Conservation (phyloP, 2,113 vertebrate genomes). For the Brachyhypopomus occidentalis region DNA sequence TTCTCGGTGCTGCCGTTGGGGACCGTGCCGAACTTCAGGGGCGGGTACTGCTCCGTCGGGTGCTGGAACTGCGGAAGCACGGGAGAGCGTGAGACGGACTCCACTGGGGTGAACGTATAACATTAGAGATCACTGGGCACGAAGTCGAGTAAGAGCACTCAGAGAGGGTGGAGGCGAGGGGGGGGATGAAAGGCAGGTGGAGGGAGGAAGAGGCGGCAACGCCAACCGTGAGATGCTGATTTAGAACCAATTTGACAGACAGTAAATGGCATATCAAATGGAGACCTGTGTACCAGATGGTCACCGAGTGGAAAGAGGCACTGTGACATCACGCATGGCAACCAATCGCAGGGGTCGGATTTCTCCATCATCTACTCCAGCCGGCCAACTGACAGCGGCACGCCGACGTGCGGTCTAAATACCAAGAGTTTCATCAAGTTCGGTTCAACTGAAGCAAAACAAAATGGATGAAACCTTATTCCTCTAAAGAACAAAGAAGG, state of each 20-base stretch:
- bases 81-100: not conserved
- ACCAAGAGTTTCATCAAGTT: not conserved
- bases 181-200: too few relatives aligned
- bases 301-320: not conserved
- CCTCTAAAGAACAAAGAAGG: not conserved
- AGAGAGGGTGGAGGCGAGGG: too few relatives aligned
- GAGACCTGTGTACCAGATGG: too few relatives aligned
- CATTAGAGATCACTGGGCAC: not conserved
- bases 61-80: conserved; percentile 82
- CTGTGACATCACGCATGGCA: not conserved
- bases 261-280: not conserved
- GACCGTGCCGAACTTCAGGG: conserved; percentile 90
- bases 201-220: too few relatives aligned
- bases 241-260: not conserved
- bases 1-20: conserved; percentile 94
- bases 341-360: not conserved
- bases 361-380: too few relatives aligned
- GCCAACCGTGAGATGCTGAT: too few relatives aligned
- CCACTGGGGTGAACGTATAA: not conserved
- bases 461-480: not conserved
- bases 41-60: conserved; percentile 90
- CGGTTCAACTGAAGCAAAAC: not conserved
- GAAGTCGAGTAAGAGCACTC: too few relatives aligned
- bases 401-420: too few relatives aligned
- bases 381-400: too few relatives aligned